phyloP scores from a whole-genome alignment of 2,888 invertebrate genomes.

The Stenotaenia linearis region DNA sequence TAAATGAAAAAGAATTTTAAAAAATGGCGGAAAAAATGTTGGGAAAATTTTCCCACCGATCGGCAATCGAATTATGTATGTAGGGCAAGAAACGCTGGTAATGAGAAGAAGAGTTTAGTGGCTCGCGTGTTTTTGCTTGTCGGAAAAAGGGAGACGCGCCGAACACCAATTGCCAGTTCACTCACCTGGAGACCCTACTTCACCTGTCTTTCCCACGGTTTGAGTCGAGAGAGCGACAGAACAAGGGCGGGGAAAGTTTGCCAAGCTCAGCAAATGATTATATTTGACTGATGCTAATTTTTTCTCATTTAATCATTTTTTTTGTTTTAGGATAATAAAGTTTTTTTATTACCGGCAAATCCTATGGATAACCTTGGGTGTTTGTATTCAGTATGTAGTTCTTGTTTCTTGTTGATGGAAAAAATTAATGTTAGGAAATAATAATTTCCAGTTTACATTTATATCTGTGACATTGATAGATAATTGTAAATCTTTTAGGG shows the following conservation, averaged over 20 bases:
- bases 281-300: not conserved
- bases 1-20: not conserved
- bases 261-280: not conserved
- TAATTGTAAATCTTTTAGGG: too few species aligned
- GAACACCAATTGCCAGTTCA: constrained; percentile 5
- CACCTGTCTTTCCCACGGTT: constrained; percentile 26
- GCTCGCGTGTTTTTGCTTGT: constrained; percentile 12
- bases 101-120: constrained; percentile 17
- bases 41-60: not conserved
- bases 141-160: not conserved
- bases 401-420: too few species aligned
- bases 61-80: not conserved
- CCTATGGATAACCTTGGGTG: too few species aligned
- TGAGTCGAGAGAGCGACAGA: not conserved
- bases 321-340: not conserved
- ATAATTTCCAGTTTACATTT: too few species aligned
- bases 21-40: not conserved
- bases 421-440: too few species aligned
- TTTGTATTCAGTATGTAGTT: too few species aligned
- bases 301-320: not conserved
- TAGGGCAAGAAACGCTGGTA: not conserved
- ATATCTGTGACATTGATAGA: too few species aligned
- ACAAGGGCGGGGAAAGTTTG: not conserved
- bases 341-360: too few species aligned
- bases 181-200: constrained; percentile 1